Percentiles rank a stretch among this genome's conserved stretches.
These are phyloP conservation scores for Malurus splendens DNA, from an alignment of 2,797 vertebrate genomes.

Conservation along the genomic window DNA sequence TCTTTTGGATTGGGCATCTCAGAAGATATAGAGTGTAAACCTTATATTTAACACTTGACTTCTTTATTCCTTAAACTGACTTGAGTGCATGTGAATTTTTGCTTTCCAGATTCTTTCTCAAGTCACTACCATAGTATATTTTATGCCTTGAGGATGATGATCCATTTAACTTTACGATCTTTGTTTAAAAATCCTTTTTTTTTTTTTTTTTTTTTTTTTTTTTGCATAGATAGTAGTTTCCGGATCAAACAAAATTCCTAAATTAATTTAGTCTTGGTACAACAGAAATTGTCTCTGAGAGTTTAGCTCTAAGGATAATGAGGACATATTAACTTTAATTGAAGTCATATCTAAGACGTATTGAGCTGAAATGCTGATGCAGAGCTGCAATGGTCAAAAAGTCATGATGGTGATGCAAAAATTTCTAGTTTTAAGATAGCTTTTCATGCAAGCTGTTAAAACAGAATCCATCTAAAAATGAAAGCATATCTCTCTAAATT, in stretches of 20 bases:
- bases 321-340: constrained; percentile 15
- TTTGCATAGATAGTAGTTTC: neutral
- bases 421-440: neutral
- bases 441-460: neutral
- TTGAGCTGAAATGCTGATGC: neutral
- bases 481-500: neutral
- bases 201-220: no score
- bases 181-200: neutral
- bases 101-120: neutral
- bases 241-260: neutral
- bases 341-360: neutral
- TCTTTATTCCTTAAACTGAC: neutral
- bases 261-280: neutral
- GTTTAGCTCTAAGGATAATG: constrained; percentile 18
- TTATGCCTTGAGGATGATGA: neutral
- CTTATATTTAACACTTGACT: neutral
- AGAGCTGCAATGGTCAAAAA: neutral
- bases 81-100: neutral
- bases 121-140: neutral
- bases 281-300: neutral
- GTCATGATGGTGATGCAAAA: neutral
- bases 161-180: neutral
- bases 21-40: neutral
- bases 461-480: neutral
- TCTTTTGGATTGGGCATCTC: neutral